Conservation (phyloP, 1,140 invertebrate species). For the Apis cerana region DNA sequence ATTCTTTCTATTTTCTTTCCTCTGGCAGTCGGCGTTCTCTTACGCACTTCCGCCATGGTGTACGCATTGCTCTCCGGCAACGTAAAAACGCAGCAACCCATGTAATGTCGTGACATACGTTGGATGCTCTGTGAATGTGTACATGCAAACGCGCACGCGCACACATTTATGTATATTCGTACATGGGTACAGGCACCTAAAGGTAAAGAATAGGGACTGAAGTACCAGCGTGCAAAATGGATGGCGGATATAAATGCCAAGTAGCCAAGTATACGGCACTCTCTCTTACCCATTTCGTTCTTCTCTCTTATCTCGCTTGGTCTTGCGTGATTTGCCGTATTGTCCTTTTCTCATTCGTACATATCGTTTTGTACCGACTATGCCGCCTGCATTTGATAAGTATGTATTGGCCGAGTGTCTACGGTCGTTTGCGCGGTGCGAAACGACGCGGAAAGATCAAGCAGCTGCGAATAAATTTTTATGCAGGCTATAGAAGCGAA, state of each 20-base stretch:
- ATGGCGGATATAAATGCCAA: constrained; percentile 73
- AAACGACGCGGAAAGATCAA: constrained; percentile 66
- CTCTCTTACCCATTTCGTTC: constrained; percentile 37
- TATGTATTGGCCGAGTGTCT: constrained; percentile 60
- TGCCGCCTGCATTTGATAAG: constrained; percentile 60
- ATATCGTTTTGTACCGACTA: constrained; percentile 27
- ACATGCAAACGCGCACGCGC: neutral
- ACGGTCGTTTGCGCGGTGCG: constrained; percentile 43
- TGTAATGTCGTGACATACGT: constrained; percentile 25
- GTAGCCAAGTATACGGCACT: constrained; percentile 65
- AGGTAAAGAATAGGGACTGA: constrained; percentile 62
- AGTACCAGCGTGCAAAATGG: constrained; percentile 68
- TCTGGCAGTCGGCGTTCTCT: constrained; percentile 2
- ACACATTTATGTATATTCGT: constrained; percentile 27
- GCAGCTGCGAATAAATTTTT: constrained; percentile 65
- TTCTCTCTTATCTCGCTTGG: neutral
- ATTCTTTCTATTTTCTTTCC: neutral
- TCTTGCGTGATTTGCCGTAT: neutral
- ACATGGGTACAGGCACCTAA: constrained; percentile 61
- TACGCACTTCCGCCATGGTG: constrained; percentile 4
- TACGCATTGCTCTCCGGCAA: constrained; percentile 15
- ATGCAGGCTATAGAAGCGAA: neutral
- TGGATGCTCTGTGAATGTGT: neutral
- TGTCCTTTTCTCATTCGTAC: constrained; percentile 12
- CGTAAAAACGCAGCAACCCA: constrained; percentile 36